These are phyloP conservation scores for Melipona quadrifasciata DNA, from an alignment of 1,140 invertebrate genomes.

Conservation along the genomic window DNA sequence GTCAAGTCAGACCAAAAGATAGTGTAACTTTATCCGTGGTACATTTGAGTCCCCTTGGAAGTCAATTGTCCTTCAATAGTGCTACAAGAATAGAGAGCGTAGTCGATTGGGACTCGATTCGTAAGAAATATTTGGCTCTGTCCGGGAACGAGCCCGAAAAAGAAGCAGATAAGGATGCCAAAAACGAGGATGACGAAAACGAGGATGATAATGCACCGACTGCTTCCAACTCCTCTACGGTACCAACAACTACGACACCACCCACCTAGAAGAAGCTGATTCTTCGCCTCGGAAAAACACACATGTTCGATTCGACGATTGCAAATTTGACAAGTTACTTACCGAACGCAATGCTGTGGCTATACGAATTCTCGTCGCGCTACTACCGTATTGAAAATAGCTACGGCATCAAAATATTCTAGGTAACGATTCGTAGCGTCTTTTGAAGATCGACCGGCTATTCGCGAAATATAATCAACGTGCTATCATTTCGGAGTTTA, in stretches of 20 bases:
- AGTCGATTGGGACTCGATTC: conserved; percentile 94
- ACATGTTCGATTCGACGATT: neutral
- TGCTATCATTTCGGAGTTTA: conserved; percentile 21
- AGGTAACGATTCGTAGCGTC: conserved; percentile 27
- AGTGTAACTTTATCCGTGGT: conserved; percentile 88
- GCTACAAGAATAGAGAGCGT: conserved; percentile 91
- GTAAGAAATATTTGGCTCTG: conserved; percentile 92
- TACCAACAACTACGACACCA: conserved; percentile 68
- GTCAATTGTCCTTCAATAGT: conserved; percentile 90
- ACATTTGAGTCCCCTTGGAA: conserved; percentile 90
- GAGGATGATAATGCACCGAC: conserved; percentile 76
- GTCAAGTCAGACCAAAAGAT: conserved; percentile 89
- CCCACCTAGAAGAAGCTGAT: conserved; percentile 66
- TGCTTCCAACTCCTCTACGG: conserved; percentile 72
- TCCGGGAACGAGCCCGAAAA: conserved; percentile 87
- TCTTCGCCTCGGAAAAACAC: conserved; percentile 25
- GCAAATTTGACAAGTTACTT: conserved; percentile 6
- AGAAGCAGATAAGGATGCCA: conserved; percentile 80
- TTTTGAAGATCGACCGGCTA: neutral
- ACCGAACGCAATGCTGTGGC: neutral
- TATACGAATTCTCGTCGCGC: neutral
- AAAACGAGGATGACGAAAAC: conserved; percentile 80
- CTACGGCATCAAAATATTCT: neutral
- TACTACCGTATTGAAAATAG: neutral
- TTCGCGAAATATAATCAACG: neutral